phyloP scores from a whole-genome alignment of 1,140 invertebrate genomes.

The Potamilus streckersoni region DNA sequence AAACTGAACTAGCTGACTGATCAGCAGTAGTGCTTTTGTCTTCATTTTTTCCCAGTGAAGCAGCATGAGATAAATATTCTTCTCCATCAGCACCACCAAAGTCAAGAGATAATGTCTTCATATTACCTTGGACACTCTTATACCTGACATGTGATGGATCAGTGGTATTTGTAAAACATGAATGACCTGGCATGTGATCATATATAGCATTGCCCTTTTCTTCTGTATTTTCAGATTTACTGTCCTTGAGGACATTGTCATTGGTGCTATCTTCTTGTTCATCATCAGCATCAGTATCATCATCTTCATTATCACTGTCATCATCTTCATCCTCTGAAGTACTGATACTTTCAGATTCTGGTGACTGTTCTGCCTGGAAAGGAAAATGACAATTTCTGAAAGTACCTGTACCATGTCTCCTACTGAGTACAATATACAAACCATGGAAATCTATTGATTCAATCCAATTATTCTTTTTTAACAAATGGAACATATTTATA shows the following conservation, averaged over 20 bases:
- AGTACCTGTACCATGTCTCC: no score
- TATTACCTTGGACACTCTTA: background rate
- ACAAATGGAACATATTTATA: no score
- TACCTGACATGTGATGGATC: no score
- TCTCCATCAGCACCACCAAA: background rate
- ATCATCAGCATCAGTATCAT: conserved; percentile 8
- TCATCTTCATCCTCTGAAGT: background rate
- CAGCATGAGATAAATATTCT: background rate
- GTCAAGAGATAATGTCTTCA: background rate
- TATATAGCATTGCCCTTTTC: background rate
- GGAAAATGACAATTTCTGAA: no score
- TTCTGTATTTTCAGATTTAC: background rate
- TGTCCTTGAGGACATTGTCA: conserved; percentile 10
- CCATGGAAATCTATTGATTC: no score
- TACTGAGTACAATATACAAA: no score
- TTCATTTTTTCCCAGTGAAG: background rate
- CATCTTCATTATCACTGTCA: conserved; percentile 28
- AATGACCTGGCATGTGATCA: no score
- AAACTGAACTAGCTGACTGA: no score
- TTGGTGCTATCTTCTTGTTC: conserved; percentile 1
- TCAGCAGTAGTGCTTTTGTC: background rate
- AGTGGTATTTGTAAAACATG: no score
- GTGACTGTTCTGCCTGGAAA: no score
- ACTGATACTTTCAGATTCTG: no score
- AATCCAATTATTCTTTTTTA: no score